Conservation (phyloP, 2,113 vertebrate genomes). For the Hassar affinis region DNA sequence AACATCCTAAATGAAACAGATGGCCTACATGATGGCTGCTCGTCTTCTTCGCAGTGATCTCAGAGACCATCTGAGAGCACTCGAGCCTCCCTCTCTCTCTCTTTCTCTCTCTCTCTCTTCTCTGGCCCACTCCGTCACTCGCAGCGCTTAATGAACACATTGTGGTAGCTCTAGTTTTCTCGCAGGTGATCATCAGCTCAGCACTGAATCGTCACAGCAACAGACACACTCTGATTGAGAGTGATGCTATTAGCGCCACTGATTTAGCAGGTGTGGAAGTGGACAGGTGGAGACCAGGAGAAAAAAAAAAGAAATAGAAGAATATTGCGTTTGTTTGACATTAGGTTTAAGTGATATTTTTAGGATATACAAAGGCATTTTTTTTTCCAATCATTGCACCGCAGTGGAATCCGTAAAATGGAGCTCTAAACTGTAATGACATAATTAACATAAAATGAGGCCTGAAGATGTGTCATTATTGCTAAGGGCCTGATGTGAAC, state of each 20-base stretch:
- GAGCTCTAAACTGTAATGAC: slow-evolving; percentile 35
- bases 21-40: not conserved
- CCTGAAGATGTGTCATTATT: slow-evolving; percentile 34
- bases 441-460: slow-evolving; percentile 51
- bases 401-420: slow-evolving; percentile 25
- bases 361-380: slow-evolving; percentile 8
- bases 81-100: not conserved
- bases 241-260: slow-evolving; percentile 31
- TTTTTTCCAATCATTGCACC: slow-evolving; percentile 7
- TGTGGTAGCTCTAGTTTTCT: slow-evolving; percentile 35
- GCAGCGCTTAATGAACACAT: slow-evolving; percentile 29
- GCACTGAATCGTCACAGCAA: slow-evolving; percentile 30
- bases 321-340: slow-evolving; percentile 8
- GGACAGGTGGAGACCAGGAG: slow-evolving; percentile 20
- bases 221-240: slow-evolving; percentile 29
- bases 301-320: not conserved
- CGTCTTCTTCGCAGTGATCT: not conserved
- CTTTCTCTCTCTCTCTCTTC: not conserved
- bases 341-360: slow-evolving; percentile 20
- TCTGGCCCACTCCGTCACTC: slow-evolving; percentile 14
- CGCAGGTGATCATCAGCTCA: slow-evolving; percentile 40
- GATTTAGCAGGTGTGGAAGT: slow-evolving; percentile 35
- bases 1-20: not conserved
- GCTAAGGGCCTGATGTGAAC: slow-evolving; percentile 42
- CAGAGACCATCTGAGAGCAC: slow-evolving; percentile 18